These are phyloP conservation scores for Reinhardtius hippoglossoides DNA, from an alignment of 2,113 vertebrate genomes.

Conservation along the genomic window DNA sequence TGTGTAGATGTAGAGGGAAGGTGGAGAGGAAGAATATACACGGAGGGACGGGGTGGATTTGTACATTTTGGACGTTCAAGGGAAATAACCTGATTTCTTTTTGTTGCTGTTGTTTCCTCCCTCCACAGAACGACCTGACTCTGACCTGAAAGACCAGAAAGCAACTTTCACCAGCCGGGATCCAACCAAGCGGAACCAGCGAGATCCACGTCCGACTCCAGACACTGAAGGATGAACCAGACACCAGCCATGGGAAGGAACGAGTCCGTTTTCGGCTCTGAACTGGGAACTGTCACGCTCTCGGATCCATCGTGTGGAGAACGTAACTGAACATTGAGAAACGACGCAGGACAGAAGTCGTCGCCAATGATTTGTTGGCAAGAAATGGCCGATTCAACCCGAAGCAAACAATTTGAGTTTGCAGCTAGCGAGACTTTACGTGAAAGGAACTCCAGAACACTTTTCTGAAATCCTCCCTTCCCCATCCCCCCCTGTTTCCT, in stretches of 20 bases:
- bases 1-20: no score
- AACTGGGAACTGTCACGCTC: constrained; percentile 3
- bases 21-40: no score
- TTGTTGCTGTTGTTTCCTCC: constrained; percentile 13
- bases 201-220: no score
- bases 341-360: no score
- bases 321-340: constrained; percentile 22
- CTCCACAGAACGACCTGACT: constrained; percentile 40
- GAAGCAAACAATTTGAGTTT: constrained; percentile 17
- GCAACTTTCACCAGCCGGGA: no score
- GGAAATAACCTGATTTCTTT: neutral
- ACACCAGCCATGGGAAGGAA: constrained; percentile 37
- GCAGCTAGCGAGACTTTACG: constrained; percentile 12
- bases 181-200: no score
- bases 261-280: neutral
- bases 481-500: neutral
- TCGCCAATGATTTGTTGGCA: constrained; percentile 33
- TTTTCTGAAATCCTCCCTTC: constrained; percentile 9
- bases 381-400: constrained; percentile 37
- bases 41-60: no score
- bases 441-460: neutral
- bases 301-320: constrained; percentile 2
- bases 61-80: no score
- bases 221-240: neutral
- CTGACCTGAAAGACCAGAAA: neutral